Evolutionary conservation across 35 echinoderm and acorn worm genomes (phyloP).

Genomic region (Apostichopus japonicus): DNA sequence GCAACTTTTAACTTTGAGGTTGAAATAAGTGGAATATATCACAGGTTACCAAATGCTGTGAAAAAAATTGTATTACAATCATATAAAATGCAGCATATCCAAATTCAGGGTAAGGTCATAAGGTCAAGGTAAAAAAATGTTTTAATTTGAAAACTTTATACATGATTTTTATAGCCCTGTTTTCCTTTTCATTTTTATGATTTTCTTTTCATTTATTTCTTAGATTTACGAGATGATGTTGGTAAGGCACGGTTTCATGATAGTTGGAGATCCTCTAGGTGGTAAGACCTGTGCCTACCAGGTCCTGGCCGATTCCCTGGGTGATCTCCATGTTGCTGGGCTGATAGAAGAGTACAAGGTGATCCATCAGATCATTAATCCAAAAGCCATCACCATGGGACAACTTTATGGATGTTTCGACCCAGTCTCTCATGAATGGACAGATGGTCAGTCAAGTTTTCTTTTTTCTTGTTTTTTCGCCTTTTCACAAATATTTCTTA

Average conservation of each 20-base stretch:
- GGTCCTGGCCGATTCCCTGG: slow-evolving; percentile 82
- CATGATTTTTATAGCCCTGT: too few relatives aligned
- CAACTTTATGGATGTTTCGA: slow-evolving; percentile 98
- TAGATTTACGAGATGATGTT: slow-evolving; percentile 99
- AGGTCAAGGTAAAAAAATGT: too few relatives aligned
- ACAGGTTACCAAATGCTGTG: too few relatives aligned
- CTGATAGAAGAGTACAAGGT: slow-evolving; percentile 91
- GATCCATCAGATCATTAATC: slow-evolving; percentile 88
- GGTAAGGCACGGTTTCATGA: slow-evolving; percentile 99
- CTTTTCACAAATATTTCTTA: too few relatives aligned
- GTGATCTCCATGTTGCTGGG: slow-evolving; percentile 81
- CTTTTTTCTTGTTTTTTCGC: neutral
- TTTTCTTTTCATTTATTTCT: neutral
- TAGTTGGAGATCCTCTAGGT: slow-evolving; percentile 95
- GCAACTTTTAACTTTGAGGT: too few relatives aligned
- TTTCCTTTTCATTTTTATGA: too few relatives aligned
- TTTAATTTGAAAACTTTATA: too few relatives aligned
- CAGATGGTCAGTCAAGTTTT: slow-evolving; percentile 76
- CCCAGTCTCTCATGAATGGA: slow-evolving; percentile 99
- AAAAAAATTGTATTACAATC: too few relatives aligned
- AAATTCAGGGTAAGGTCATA: too few relatives aligned
- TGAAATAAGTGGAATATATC: too few relatives aligned
- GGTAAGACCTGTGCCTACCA: slow-evolving; percentile 93
- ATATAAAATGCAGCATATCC: too few relatives aligned
- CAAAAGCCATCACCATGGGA: slow-evolving; percentile 98